These are phyloP conservation scores for Hippocampus abdominalis DNA, from an alignment of 2,113 vertebrate genomes.

Conservation along the genomic window DNA sequence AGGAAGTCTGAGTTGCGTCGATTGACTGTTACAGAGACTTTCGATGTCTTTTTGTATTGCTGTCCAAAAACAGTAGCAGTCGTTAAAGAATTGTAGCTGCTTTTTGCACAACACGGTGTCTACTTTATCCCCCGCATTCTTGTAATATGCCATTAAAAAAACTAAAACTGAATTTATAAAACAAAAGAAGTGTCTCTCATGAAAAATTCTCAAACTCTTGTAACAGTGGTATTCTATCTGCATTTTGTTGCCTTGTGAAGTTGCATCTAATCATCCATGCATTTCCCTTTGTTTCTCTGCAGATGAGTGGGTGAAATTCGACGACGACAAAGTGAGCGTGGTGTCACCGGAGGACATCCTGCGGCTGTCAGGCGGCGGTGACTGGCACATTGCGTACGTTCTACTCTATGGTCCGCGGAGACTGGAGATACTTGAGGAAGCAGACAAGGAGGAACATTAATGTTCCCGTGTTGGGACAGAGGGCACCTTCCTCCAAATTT, in stretches of 20 bases:
- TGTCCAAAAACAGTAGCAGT: no score
- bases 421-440: slow-evolving; percentile 79
- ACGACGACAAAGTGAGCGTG: slow-evolving; percentile 97
- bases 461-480: neutral
- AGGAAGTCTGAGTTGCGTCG: no score
- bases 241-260: neutral
- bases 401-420: slow-evolving; percentile 93
- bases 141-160: no score
- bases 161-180: no score
- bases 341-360: slow-evolving; percentile 96
- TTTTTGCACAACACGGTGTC: no score
- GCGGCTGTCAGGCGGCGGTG: slow-evolving; percentile 93
- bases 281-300: slow-evolving; percentile 6
- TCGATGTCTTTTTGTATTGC: no score
- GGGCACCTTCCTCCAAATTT: slow-evolving; percentile 41
- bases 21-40: no score
- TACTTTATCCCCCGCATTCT: no score
- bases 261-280: neutral
- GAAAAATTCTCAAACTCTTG: no score
- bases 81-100: no score
- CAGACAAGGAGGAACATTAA: slow-evolving; percentile 68
- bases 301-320: slow-evolving; percentile 99
- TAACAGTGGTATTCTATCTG: neutral
- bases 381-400: slow-evolving; percentile 99
- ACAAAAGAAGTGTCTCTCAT: no score